phyloP scores from a whole-genome alignment of 2,888 invertebrate genomes.

The Macrosoma leucophasiata region DNA sequence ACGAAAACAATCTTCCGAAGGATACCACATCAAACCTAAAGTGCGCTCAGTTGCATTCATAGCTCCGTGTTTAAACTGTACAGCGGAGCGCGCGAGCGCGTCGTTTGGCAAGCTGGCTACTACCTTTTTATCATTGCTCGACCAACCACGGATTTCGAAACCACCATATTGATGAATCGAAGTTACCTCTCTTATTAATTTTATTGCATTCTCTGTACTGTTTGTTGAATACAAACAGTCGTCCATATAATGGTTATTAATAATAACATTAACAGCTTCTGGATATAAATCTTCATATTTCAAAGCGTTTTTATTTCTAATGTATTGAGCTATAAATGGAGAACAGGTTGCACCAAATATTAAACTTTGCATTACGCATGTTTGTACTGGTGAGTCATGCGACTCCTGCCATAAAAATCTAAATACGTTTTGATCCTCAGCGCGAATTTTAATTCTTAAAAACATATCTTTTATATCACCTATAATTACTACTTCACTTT shows the following conservation, averaged over 20 bases:
- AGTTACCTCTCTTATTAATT: too few relatives aligned
- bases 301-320: conserved; percentile 13
- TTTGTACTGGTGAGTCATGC: not conserved
- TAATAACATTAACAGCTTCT: too few relatives aligned
- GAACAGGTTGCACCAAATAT: conserved; percentile 24
- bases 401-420: conserved; percentile 22
- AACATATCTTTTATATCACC: too few relatives aligned
- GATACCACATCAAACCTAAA: conserved; percentile 22
- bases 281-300: too few relatives aligned
- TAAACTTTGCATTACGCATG: conserved; percentile 15
- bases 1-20: conserved; percentile 16
- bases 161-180: conserved; percentile 15
- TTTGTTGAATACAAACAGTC: too few relatives aligned
- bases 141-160: conserved; percentile 19
- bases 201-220: too few relatives aligned
- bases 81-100: conserved; percentile 17
- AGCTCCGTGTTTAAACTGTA: conserved; percentile 15
- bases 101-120: conserved; percentile 11
- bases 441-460: conserved; percentile 16
- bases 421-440: conserved; percentile 8
- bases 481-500: conserved; percentile 13
- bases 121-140: conserved; percentile 18
- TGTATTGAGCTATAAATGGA: conserved; percentile 24
- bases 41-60: too few relatives aligned
- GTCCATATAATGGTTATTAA: too few relatives aligned